Evolutionary conservation across 2,888 invertebrate species (phyloP), one percentile per base, ranked within the genome.

Genomic region (Ceramica pisi): DNA sequence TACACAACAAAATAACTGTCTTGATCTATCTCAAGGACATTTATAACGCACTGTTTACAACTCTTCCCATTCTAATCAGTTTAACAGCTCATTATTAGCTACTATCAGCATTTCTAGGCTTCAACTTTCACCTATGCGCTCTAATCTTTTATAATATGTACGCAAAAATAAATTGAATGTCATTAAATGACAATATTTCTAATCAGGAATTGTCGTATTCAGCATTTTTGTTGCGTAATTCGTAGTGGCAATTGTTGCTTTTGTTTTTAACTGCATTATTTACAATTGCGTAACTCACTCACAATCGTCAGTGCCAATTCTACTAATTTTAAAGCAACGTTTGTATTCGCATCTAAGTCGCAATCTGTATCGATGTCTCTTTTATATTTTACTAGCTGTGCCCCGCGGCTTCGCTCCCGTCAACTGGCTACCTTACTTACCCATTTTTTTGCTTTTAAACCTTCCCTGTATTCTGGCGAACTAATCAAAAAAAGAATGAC

Each of bases 101-200:
- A 1, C 44, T 75, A 75, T 75, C 76, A 48, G n/a, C 59, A 41
- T 75, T 75, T 75, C 62, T 59, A 41, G 6, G 4, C 4, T 10
- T 75, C 50, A 75, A 62, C 75, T 62, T 75, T 75, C 76, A 75
- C 76, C 75, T 76, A 2, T 53, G 12, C 14, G 46, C 19, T 38
- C 57, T 51, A 57, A 14, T 44, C 16, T 16, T 60, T 31, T 26
- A 26, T 7, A 63, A 51, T 57, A 21, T 16, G 16, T 9, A 46
- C 51, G 41, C n/a, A 26, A n/a, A 53, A 48, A 59, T 53, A 69
- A 68, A 55, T 50, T 41, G 5, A 68, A 41, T 59, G 66, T 59
- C 59, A 66, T 44, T 46, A 9, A 59, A 59, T 66, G 38, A 59
- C 38, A 59, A 51, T 46, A 53, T 51, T 51, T 41, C 19, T n/a